Evolutionary conservation across 2,113 vertebrate genomes (phyloP).

Genomic region (Alectura lathami): DNA sequence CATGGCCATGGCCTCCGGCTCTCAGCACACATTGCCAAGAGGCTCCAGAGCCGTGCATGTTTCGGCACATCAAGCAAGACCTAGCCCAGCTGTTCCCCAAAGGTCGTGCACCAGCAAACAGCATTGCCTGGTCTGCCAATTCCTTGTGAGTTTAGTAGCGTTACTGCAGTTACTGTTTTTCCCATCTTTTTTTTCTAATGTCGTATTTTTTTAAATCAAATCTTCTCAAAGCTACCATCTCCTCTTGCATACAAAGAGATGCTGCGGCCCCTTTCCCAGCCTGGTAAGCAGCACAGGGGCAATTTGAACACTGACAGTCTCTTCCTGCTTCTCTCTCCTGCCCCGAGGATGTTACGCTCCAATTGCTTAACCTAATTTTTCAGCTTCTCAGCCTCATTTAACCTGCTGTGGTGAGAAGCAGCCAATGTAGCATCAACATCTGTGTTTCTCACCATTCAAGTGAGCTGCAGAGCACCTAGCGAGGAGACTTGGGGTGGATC

Average conservation of each 20-base stretch:
- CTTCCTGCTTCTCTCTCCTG: not conserved
- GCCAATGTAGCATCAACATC: not conserved
- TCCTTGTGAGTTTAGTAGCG: not conserved
- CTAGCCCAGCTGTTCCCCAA: not conserved
- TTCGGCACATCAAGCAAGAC: not conserved
- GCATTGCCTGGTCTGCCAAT: not conserved
- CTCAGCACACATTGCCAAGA: not conserved
- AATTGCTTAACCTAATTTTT: constrained; percentile 50
- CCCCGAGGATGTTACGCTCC: constrained; percentile 15
- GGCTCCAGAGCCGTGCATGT: not conserved
- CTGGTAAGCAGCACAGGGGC: not conserved
- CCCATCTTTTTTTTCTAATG: not conserved
- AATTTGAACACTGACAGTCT: not conserved
- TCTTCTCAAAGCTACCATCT: not conserved
- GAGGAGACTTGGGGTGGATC: not conserved
- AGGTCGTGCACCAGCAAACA: not conserved
- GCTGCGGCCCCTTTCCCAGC: not conserved
- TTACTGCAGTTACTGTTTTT: not conserved
- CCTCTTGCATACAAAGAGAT: not conserved
- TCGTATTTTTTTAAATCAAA: not conserved
- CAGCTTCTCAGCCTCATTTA: constrained; percentile 41
- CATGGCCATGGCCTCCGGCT: accelerated
- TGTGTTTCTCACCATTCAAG: not conserved
- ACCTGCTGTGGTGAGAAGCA: constrained; percentile 20
- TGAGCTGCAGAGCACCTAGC: not conserved